Evolutionary conservation across 1,140 invertebrate species (phyloP).

Genomic region (Venturia canescens): DNA sequence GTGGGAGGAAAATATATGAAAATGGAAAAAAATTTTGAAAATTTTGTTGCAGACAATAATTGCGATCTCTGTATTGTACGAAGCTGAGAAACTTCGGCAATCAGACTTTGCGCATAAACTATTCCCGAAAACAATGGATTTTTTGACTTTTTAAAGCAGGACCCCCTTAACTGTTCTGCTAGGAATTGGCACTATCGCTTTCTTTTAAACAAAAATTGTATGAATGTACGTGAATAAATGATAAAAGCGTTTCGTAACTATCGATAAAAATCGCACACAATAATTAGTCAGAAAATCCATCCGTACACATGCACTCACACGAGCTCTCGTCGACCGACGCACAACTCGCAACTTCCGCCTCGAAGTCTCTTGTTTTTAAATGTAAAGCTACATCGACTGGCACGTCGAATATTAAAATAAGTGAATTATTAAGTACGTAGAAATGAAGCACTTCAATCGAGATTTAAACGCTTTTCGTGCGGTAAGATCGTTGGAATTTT

Average conservation of each 20-base stretch:
- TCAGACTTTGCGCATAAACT: too few relatives aligned
- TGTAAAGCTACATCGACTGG: conserved; percentile 42
- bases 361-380: neutral
- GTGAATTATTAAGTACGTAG: conserved; percentile 26
- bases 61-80: too few relatives aligned
- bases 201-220: neutral
- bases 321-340: neutral
- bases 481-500: neutral
- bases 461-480: conserved; percentile 19
- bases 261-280: neutral
- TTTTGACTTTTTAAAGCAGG: too few relatives aligned
- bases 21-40: too few relatives aligned
- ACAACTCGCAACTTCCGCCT: neutral
- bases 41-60: too few relatives aligned
- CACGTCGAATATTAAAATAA: conserved; percentile 40
- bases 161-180: too few relatives aligned
- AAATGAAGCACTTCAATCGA: conserved; percentile 30
- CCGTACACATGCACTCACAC: neutral
- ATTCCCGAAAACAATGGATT: too few relatives aligned
- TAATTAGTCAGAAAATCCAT: conserved; percentile 7
- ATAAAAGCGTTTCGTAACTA: neutral
- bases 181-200: neutral
- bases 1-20: too few relatives aligned
- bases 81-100: too few relatives aligned
- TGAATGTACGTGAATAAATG: conserved; percentile 18